Conservation (phyloP, 2,113 vertebrate genomes). For the Scomber japonicus region DNA sequence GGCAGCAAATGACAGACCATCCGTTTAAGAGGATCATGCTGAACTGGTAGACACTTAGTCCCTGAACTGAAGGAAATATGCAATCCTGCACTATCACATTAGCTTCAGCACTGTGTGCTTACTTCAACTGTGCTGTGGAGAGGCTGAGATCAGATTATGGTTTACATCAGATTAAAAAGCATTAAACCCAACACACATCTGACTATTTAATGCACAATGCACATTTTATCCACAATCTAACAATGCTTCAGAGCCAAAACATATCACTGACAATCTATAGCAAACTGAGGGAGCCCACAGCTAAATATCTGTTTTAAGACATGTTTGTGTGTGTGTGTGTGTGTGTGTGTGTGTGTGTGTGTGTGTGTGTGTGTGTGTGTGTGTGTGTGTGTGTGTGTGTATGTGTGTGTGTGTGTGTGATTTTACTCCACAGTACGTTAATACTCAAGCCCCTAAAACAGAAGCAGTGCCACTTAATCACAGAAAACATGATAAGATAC, state of each 20-base stretch:
- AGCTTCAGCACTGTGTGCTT: slow-evolving; percentile 4
- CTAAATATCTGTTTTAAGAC: slow-evolving; percentile 59
- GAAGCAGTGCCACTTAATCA: not conserved
- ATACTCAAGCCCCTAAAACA: not conserved
- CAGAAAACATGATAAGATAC: not conserved
- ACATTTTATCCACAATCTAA: not conserved
- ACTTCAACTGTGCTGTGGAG: slow-evolving; percentile 8
- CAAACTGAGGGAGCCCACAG: slow-evolving; percentile 17
- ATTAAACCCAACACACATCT: slow-evolving; percentile 6
- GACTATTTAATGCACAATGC: slow-evolving; percentile 21
- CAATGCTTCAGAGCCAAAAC: not conserved
- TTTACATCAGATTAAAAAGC: slow-evolving; percentile 49
- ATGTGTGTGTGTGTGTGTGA: not conserved
- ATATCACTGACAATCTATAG: slow-evolving; percentile 23
- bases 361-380: not conserved
- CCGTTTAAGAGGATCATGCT: slow-evolving; percentile 41
- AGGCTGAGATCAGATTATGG: slow-evolving; percentile 16
- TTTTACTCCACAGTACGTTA: not conserved
- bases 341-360: not conserved
- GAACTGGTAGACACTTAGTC: slow-evolving; percentile 7
- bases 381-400: slow-evolving; percentile 1
- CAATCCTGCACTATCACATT: slow-evolving; percentile 16
- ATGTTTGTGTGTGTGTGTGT: not conserved
- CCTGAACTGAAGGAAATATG: slow-evolving; percentile 12
- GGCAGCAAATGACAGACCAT: slow-evolving; percentile 18